Evolutionary conservation across 92 coral and sea anemone species (phyloP).

Genomic region (Hydrozoanthus gracilis): DNA sequence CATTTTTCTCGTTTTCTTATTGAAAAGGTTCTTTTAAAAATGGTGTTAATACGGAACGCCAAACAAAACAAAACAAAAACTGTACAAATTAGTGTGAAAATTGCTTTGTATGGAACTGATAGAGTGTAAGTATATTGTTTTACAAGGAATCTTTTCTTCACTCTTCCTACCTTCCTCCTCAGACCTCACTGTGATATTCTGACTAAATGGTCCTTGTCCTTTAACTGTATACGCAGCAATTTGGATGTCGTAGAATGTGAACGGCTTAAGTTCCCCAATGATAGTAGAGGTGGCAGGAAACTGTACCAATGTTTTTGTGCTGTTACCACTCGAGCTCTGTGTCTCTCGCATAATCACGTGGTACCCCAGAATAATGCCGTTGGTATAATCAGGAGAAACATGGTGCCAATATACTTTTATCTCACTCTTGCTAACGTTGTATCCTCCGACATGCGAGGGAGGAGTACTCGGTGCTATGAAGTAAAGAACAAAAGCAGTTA

Average conservation of each 20-base stretch:
- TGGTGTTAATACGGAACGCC: too few species aligned
- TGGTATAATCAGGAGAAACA: conserved; percentile 62
- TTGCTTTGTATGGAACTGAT: too few species aligned
- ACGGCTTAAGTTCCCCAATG: conserved; percentile 60
- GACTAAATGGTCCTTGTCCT: conserved; percentile 76
- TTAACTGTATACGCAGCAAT: conserved; percentile 72
- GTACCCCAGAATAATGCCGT: conserved; percentile 81
- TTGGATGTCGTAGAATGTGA: conserved; percentile 61
- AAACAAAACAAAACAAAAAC: too few species aligned
- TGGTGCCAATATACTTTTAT: conserved; percentile 69
- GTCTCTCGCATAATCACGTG: conserved; percentile 48
- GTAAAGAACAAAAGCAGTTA: background rate
- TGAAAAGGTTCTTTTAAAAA: too few species aligned
- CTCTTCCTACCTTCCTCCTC: conserved; percentile 85
- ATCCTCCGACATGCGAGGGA: conserved; percentile 69
- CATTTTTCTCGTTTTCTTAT: too few species aligned
- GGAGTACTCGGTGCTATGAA: conserved; percentile 67
- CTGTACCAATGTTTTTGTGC: conserved; percentile 23
- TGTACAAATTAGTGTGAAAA: too few species aligned
- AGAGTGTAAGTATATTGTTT: too few species aligned
- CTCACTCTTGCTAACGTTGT: conserved; percentile 74
- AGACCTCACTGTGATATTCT: conserved; percentile 59
- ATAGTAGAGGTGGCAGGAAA: conserved; percentile 51
- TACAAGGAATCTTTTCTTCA: too few species aligned
- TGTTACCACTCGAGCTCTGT: conserved; percentile 10